Percentiles rank a stretch among this genome's conserved stretches.
These are phyloP conservation scores for Mya arenaria DNA, from an alignment of 1,140 invertebrate species.

Conservation along the genomic window DNA sequence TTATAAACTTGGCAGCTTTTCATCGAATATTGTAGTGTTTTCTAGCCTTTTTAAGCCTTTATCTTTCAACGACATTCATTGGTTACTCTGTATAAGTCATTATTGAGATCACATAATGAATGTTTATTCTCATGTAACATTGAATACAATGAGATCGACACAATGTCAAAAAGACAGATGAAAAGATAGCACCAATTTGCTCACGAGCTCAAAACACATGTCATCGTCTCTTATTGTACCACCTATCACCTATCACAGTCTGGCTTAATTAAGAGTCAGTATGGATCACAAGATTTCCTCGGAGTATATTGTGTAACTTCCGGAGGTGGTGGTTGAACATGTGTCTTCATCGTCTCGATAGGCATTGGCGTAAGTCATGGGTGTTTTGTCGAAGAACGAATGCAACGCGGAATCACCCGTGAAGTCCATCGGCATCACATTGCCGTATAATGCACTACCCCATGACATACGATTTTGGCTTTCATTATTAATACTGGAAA, in stretches of 20 bases:
- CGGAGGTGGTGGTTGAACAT: slow-evolving; percentile 55
- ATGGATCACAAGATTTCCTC: slow-evolving; percentile 46
- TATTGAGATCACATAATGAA: no score
- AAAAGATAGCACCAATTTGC: no score
- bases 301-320: slow-evolving; percentile 46
- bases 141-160: no score
- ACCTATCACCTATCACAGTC: slow-evolving; percentile 13
- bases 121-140: no score
- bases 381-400: slow-evolving; percentile 56
- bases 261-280: neutral
- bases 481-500: slow-evolving; percentile 14
- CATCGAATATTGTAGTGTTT: no score
- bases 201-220: no score
- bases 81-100: no score
- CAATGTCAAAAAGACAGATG: no score
- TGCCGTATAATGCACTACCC: slow-evolving; percentile 28
- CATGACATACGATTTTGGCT: slow-evolving; percentile 20
- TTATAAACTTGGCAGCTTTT: no score
- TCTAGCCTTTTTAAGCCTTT: no score
- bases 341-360: slow-evolving; percentile 50
- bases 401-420: slow-evolving; percentile 43
- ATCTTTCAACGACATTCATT: no score
- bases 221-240: neutral
- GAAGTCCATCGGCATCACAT: slow-evolving; percentile 32
- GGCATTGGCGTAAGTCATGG: neutral